A percentile compares a stretch with the other conserved stretches of the same genome.
These are phyloP conservation scores for Drosophila baimaii DNA, from an alignment of 1,140 invertebrate species.

Conservation along the genomic window DNA sequence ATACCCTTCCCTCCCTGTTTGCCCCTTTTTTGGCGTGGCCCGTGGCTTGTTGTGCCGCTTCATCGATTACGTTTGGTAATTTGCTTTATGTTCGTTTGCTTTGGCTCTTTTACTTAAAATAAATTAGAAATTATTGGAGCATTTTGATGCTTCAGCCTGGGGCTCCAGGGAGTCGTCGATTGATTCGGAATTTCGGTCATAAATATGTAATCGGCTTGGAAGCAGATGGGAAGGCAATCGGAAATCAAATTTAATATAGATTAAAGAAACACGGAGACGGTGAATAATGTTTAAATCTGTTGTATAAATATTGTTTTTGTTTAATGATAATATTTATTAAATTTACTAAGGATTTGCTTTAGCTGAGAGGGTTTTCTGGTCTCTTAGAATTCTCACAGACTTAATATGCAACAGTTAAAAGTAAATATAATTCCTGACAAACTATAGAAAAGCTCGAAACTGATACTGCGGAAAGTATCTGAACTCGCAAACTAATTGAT, in stretches of 20 bases:
- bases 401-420: conserved; percentile 3
- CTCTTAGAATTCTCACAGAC: no score
- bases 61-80: conserved; percentile 72
- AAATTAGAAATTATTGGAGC: conserved; percentile 82
- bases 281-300: background rate
- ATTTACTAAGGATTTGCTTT: no score
- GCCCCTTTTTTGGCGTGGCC: conserved; percentile 13
- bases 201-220: conserved; percentile 63
- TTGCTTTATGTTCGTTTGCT: conserved; percentile 73
- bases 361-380: no score
- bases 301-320: background rate
- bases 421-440: background rate
- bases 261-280: background rate
- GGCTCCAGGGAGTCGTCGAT: conserved; percentile 40
- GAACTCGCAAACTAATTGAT: background rate
- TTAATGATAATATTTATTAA: background rate
- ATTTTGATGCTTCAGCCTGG: conserved; percentile 43
- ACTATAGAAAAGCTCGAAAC: background rate
- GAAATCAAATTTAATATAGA: conserved; percentile 15
- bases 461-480: background rate
- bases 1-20: background rate
- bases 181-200: conserved; percentile 63
- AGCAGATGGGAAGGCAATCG: conserved; percentile 9
- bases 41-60: conserved; percentile 56
- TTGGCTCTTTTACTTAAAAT: conserved; percentile 68